Conservation (phyloP, 2,888 invertebrate genomes). For the Unio delphinus region DNA sequence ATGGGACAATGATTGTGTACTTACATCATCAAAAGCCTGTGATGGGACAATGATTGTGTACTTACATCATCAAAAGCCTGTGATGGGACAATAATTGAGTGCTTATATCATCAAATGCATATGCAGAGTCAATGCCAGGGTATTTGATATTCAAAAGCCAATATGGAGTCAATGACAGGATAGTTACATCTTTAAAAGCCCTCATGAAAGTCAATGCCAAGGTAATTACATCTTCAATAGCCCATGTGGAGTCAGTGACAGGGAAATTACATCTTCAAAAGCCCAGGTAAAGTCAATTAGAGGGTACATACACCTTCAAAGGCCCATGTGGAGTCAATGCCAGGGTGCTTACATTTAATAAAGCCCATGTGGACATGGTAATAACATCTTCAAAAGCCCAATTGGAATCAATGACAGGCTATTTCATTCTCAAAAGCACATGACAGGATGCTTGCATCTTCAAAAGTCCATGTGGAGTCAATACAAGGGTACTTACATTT, state of each 20-base stretch:
- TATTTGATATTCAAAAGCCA: conserved; percentile 87
- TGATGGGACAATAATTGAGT: conserved; percentile 85
- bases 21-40: conserved; percentile 89
- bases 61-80: neutral
- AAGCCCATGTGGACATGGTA: too few relatives aligned
- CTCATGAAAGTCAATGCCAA: too few relatives aligned
- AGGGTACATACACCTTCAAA: conserved; percentile 75
- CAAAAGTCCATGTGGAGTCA: conserved; percentile 89
- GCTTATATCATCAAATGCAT: conserved; percentile 51
- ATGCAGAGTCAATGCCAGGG: neutral
- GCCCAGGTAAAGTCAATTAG: conserved; percentile 89
- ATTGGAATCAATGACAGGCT: conserved; percentile 86
- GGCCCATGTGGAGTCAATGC: too few relatives aligned
- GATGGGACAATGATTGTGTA: conserved; percentile 86
- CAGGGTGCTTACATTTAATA: neutral
- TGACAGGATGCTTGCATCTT: conserved; percentile 74
- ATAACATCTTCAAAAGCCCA: conserved; percentile 85
- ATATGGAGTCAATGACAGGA: conserved; percentile 87
- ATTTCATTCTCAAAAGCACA: conserved; percentile 55
- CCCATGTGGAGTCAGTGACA: too few relatives aligned
- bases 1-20: conserved; percentile 85
- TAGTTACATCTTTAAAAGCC: conserved; percentile 50
- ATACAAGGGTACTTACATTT: conserved; percentile 78
- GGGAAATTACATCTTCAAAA: conserved; percentile 78
- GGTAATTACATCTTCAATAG: too few relatives aligned